Evolutionary conservation across 2,797 vertebrate genomes (phyloP).

Genomic region (Melanogrammus aeglefinus): DNA sequence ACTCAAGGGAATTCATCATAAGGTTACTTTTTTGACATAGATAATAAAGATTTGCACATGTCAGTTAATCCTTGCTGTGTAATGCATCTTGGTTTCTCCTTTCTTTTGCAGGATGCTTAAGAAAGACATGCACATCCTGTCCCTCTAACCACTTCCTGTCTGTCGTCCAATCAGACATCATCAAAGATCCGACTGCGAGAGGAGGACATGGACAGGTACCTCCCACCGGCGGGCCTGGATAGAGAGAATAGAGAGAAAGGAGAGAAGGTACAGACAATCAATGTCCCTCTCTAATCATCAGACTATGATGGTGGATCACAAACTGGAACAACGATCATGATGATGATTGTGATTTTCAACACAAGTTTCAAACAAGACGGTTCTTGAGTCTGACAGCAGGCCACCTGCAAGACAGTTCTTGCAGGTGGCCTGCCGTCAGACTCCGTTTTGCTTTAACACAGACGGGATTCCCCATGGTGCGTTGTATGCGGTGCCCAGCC

Average conservation of each 20-base stretch:
- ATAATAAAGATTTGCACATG: background rate
- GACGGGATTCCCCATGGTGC: no score
- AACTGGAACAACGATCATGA: no score
- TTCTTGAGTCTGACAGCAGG: no score
- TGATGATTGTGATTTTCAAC: no score
- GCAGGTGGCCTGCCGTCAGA: no score
- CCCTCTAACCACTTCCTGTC: background rate
- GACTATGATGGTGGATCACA: no score
- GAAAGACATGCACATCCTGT: background rate
- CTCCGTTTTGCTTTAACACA: no score
- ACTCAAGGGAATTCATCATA: background rate
- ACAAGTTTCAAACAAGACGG: no score
- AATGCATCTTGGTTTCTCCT: background rate
- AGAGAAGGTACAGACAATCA: background rate
- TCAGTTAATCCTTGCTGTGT: background rate
- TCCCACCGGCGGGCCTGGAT: constrained; percentile 83
- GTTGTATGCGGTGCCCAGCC: no score
- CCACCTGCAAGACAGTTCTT: no score
- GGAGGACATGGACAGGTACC: constrained; percentile 97
- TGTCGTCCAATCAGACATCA: constrained; percentile 78
- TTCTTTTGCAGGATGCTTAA: background rate
- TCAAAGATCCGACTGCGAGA: constrained; percentile 91
- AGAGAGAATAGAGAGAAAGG: background rate
- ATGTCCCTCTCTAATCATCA: no score
- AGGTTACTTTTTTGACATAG: background rate